A percentile compares a stretch with the other conserved stretches of the same genome.
phyloP scores from a whole-genome alignment of 2,797 vertebrate genomes.

The Typhlichthys subterraneus region DNA sequence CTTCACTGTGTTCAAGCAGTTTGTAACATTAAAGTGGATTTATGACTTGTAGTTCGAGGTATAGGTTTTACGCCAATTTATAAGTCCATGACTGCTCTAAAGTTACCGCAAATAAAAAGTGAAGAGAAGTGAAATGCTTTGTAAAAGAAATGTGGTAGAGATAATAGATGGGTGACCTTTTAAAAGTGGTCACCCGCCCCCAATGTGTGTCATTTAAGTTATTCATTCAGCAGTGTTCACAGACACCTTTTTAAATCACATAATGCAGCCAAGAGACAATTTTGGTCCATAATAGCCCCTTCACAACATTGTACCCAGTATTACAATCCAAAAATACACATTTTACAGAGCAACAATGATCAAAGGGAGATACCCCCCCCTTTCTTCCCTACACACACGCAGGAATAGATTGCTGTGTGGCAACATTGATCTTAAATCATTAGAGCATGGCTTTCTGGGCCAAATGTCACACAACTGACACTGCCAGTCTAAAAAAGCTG shows the following conservation, averaged over 20 bases:
- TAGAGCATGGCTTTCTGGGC: constrained; percentile 3
- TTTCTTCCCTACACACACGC: too few relatives aligned
- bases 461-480: constrained; percentile 34
- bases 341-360: constrained; percentile 26
- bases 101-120: neutral
- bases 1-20: constrained; percentile 20
- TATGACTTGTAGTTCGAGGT: neutral
- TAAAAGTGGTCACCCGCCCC: neutral
- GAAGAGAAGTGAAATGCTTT: neutral
- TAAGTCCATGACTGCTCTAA: too few relatives aligned
- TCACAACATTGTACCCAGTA: constrained; percentile 2
- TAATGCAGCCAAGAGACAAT: neutral
- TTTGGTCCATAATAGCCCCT: neutral
- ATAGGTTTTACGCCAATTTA: constrained; percentile 1
- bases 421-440: constrained; percentile 20
- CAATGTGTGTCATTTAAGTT: neutral
- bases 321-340: constrained; percentile 30
- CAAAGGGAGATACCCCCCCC: constrained; percentile 14
- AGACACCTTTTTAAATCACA: neutral
- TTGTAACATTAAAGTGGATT: neutral
- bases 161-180: constrained; percentile 2
- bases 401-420: constrained; percentile 20
- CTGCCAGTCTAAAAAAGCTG: neutral
- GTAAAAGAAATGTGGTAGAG: neutral
- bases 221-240: neutral